Evolutionary conservation across 2,888 invertebrate species (phyloP), one percentile per base, ranked within the genome.

Genomic region (Aphrophora alni): DNA sequence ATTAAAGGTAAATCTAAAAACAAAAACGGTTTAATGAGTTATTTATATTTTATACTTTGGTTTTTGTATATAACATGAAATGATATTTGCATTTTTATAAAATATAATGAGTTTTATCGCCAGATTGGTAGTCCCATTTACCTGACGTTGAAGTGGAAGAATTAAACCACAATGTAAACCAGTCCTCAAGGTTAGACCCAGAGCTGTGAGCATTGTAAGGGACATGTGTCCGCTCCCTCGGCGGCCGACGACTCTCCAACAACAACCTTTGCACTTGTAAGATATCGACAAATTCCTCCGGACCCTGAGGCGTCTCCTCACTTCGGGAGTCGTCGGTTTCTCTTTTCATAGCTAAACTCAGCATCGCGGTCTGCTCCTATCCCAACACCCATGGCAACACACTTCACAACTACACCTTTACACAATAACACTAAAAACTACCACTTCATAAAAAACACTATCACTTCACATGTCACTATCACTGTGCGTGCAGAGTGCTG

Each of bases 201-300:
- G 28, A 69, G 10, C 14, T 38, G 75, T 75, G 77, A 0, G 74
- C 75, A 75, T 75, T 75, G 44, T 75, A 75, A 26, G 75, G 75
- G 38, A 38, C 0, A 10, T n/a, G n/a, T 2, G 21, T 21, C 44
- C 44, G 44, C 59, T 59, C 59, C 59, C 59, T 59, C 59, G 59
- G 59, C 14, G 21, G 27, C 21, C 71, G 78, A 12, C 28, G 28
- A 7, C 24, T 38, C 14, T 92, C 92, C 88, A 94, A 90, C 85
- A 94, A 90, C 86, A 94, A 89, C 88, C 94, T 92, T 87, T 94
- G 94, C 88, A 95, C 95, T 88, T 95, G 95, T 81, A 95, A 91
- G 86, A 95, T 95, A 89, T 95, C 95, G 88, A 95, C 95, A 89
- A 94, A 95, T 89, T 95, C 95, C 93, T 72, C 84, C 82, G 14